Evolutionary conservation across 1,140 invertebrate genomes (phyloP).

Genomic region (Pseudomyrmex gracilis): DNA sequence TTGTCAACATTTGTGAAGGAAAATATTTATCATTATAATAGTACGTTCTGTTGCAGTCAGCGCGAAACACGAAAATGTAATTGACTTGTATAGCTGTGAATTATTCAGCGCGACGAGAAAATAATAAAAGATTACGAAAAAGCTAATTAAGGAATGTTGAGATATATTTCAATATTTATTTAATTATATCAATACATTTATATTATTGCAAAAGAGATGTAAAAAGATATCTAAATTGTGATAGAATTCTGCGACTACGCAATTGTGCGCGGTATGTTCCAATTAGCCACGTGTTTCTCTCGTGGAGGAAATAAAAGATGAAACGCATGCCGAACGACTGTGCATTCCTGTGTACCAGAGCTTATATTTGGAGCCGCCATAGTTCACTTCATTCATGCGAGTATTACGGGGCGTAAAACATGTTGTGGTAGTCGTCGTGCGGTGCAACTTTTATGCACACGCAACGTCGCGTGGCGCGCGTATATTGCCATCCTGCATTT

Average conservation of each 20-base stretch:
- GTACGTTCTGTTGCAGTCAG: neutral
- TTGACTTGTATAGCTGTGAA: neutral
- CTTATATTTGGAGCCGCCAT: no score
- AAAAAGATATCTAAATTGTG: no score
- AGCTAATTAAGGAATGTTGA: no score
- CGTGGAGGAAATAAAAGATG: neutral
- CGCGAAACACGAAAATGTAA: neutral
- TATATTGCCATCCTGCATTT: conserved; percentile 23
- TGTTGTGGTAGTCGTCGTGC: neutral
- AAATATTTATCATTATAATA: neutral
- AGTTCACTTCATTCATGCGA: neutral
- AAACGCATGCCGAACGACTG: neutral
- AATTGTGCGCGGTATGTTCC: conserved; percentile 14
- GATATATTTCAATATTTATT: no score
- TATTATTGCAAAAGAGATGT: no score
- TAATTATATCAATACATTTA: no score
- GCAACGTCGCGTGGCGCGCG: conserved; percentile 51
- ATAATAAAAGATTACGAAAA: no score
- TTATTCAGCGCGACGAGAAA: neutral
- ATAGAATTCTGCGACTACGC: neutral
- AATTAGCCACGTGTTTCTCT: conserved; percentile 17
- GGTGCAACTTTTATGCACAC: conserved; percentile 40
- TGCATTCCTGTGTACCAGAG: neutral
- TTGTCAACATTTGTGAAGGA: neutral
- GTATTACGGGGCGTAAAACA: neutral